phyloP scores from a whole-genome alignment of 2,888 invertebrate species.

The Platynereis dumerilii region DNA sequence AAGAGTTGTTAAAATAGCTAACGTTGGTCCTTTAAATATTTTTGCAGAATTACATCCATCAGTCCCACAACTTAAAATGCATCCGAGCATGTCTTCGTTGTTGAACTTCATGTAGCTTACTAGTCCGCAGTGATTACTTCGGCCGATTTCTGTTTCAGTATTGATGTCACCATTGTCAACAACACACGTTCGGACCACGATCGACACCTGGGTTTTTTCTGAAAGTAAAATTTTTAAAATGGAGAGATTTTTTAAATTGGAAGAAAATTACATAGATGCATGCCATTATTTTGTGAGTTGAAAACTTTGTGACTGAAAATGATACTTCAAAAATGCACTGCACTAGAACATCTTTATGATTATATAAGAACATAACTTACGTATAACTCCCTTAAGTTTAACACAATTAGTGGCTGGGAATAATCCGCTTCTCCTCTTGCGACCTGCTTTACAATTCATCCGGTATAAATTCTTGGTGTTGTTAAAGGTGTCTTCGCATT shows the following conservation, averaged over 20 bases:
- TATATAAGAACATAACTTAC: too few species aligned
- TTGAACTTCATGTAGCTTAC: conserved; percentile 91
- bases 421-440: conserved; percentile 88
- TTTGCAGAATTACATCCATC: conserved; percentile 80
- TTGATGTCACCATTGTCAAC: conserved; percentile 94
- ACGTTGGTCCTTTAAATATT: too few species aligned
- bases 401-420: conserved; percentile 98
- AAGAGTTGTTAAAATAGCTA: too few species aligned
- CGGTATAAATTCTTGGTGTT: conserved; percentile 50
- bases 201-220: conserved; percentile 69
- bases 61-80: conserved; percentile 92
- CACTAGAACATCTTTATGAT: too few species aligned
- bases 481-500: conserved; percentile 86
- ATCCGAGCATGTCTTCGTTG: conserved; percentile 87
- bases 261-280: too few species aligned
- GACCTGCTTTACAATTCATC: conserved; percentile 86
- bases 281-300: too few species aligned
- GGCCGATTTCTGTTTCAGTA: conserved; percentile 93
- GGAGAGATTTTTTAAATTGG: too few species aligned
- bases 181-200: conserved; percentile 92
- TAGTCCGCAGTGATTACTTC: conserved; percentile 97
- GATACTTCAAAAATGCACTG: too few species aligned
- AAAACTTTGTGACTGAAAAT: too few species aligned
- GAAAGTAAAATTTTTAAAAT: conserved; percentile 59
- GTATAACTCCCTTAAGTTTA: conserved; percentile 89